Conservation (phyloP, 2,113 vertebrate species). For the Sapajus apella region DNA sequence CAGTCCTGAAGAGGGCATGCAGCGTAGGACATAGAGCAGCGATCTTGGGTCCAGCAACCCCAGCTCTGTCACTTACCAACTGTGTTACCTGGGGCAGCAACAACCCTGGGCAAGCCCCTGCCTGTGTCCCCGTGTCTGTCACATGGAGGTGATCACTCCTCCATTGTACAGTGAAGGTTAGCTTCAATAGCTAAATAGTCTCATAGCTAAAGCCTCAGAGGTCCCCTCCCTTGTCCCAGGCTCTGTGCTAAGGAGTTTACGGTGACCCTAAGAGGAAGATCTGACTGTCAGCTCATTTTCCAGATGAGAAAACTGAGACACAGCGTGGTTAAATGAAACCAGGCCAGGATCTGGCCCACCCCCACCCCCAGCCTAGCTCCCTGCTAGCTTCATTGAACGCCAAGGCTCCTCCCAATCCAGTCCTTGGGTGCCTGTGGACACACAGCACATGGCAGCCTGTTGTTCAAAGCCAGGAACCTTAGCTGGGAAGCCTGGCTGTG, state of each 20-base stretch:
- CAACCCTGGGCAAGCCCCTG: background rate
- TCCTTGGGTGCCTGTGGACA: background rate
- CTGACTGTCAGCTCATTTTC: background rate
- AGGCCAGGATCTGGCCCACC: background rate
- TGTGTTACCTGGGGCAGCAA: background rate
- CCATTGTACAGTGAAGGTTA: background rate
- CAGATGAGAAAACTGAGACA: background rate
- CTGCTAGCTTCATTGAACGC: background rate
- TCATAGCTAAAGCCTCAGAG: background rate
- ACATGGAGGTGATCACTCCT: rapidly evolving
- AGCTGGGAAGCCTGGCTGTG: background rate
- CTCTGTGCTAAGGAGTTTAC: background rate
- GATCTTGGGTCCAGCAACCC: background rate
- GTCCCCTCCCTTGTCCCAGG: too few relatives aligned
- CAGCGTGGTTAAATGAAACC: background rate
- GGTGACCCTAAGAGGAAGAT: background rate
- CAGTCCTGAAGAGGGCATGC: background rate
- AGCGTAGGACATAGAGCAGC: rapidly evolving
- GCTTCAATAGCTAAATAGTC: too few relatives aligned
- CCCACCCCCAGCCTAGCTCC: background rate
- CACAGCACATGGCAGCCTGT: rapidly evolving
- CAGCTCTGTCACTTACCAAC: background rate
- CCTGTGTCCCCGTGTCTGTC: background rate
- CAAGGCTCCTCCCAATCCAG: rapidly evolving
- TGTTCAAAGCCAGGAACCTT: background rate